phyloP scores from a whole-genome alignment of 2,113 vertebrate species.

The Cheilinus undulatus region DNA sequence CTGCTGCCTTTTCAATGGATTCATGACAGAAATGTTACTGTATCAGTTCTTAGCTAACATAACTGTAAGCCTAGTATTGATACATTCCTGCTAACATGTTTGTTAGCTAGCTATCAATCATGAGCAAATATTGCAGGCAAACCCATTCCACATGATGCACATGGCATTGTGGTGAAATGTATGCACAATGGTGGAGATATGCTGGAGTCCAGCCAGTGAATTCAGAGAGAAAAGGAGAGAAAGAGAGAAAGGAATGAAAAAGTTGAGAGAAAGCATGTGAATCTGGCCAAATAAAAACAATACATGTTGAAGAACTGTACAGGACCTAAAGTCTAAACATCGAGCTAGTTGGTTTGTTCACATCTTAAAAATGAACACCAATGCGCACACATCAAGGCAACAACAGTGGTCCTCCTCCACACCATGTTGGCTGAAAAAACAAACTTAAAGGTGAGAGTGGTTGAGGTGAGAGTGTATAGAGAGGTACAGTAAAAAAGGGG shows the following conservation, averaged over 20 bases:
- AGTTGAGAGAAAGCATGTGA: not conserved
- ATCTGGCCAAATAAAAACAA: not conserved
- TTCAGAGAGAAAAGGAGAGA: constrained; percentile 4
- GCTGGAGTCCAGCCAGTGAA: constrained; percentile 4
- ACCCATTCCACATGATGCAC: constrained; percentile 6
- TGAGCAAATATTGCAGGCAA: no score
- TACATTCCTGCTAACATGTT: no score
- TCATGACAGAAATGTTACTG: no score
- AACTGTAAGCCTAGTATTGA: no score
- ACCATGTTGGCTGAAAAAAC: constrained; percentile 21
- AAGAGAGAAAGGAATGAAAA: constrained; percentile 11
- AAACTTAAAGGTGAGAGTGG: constrained; percentile 50
- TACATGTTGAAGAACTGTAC: no score
- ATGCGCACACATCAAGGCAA: not conserved
- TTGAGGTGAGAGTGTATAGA: constrained; percentile 43
- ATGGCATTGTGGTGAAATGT: constrained; percentile 59
- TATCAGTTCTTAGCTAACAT: no score
- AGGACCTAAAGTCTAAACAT: not conserved
- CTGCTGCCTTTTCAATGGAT: no score
- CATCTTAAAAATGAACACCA: constrained; percentile 18
- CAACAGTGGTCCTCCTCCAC: not conserved
- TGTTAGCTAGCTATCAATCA: no score
- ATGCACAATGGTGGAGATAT: constrained; percentile 1
- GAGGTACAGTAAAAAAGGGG: constrained; percentile 33
- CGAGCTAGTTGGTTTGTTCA: not conserved